A percentile compares a stretch with the other conserved stretches of the same genome.
Evolutionary conservation across 2,888 invertebrate species (phyloP).

Genomic region (Cantharis rustica): DNA sequence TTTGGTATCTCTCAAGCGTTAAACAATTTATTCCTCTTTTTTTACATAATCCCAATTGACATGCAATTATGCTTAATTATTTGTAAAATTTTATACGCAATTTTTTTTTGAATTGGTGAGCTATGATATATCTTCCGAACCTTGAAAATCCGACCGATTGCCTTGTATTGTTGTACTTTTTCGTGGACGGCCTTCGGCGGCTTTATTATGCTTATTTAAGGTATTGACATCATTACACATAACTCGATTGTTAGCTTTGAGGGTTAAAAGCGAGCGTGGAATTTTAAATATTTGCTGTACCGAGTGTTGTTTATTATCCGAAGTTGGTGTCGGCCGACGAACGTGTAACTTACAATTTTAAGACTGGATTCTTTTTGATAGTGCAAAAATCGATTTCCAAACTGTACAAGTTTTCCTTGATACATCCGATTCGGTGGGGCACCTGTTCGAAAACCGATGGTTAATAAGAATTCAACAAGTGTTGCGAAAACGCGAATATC

Average conservation of each 20-base stretch:
- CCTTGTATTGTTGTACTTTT: neutral
- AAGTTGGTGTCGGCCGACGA: neutral
- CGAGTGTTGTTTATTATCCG: neutral
- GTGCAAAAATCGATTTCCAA: neutral
- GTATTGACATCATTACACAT: neutral
- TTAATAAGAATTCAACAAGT: slow-evolving; percentile 43
- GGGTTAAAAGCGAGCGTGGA: neutral
- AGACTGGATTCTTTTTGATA: neutral
- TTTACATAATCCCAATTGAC: neutral
- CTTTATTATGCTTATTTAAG: neutral
- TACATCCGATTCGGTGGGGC: neutral
- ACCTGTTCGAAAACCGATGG: neutral
- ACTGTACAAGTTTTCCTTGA: neutral
- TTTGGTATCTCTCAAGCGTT: neutral
- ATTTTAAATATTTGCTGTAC: neutral
- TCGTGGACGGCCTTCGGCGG: neutral
- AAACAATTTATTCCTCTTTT: neutral
- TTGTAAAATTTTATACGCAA: neutral
- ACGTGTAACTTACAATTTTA: neutral
- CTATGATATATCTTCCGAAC: neutral
- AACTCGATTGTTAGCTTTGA: neutral
- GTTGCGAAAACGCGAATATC: slow-evolving; percentile 27
- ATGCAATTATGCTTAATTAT: neutral
- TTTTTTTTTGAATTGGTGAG: neutral
- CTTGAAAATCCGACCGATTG: neutral